Base-by-base conservation (phyloP, 2,888 invertebrate genomes). In the Drosophila mulleri region DNA sequence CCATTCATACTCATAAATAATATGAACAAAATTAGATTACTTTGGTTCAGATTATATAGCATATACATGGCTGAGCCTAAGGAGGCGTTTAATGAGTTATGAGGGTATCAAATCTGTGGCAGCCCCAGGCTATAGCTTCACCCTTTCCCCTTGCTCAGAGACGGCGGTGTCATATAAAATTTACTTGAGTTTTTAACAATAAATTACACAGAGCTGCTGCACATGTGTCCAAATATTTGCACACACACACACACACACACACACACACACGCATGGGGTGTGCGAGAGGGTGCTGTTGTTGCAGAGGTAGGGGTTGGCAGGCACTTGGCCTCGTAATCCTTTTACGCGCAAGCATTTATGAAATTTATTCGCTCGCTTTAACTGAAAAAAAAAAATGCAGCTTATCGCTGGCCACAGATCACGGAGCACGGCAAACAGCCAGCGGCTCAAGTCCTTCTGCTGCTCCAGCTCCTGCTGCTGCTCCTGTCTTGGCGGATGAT, bases 321-420 rank as follows among this genome's bases (percentile, higher is more conserved):
- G 53, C 74, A 71, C 67, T 80, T 76, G 75, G 68, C 53, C 61
- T 69, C 71, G 78, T 88, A 88, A 83, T 83, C 83, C 83, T 83
- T 83, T 72, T 50, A 50, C 70, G 70, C 84, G 72, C 68, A 70
- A 70, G 75, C 84, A 82, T 88, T 81, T 87, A 82, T 87, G 89
- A 82, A 89, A 89, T 89, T 80, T 89, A 87, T 87, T 79, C 67
- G 75, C 72, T 52, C 56, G 61, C 63, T 69, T 59, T 41, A 48
- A 64, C 58, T 42, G 59, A 50, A 44, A 68, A 57, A 23, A 29
- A n/a, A 42, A 75, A 42, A 75, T 7, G n/a, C 42, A 26, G 67
- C 78, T 87, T 88, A 88, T 88, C 87, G 75, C 32, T 35, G 70
- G 69, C 81, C 83, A 78, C 88, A 88, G 81, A 84, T 84, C 83